Evolutionary conservation across 1,140 invertebrate genomes (phyloP).

Genomic region (Drosophila sp.): DNA sequence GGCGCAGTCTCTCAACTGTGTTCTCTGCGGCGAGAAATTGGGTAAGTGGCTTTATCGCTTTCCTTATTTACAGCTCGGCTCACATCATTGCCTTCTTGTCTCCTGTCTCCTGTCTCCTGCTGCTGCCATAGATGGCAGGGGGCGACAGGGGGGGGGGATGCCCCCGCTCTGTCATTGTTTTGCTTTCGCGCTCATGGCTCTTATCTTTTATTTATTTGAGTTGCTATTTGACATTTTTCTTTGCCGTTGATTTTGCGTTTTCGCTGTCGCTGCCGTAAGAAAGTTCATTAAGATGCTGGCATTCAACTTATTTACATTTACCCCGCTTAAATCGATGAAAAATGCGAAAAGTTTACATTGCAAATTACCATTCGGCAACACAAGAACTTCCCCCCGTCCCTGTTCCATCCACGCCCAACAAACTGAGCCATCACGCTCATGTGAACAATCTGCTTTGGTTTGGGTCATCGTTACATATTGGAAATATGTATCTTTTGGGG

Average conservation of each 20-base stretch:
- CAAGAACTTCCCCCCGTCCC: not conserved
- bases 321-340: constrained; percentile 58
- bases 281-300: constrained; percentile 50
- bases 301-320: constrained; percentile 54
- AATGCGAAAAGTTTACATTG: constrained; percentile 58
- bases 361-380: constrained; percentile 36
- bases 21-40: constrained; percentile 74
- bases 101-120: constrained; percentile 16
- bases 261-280: not conserved
- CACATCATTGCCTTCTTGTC: constrained; percentile 30
- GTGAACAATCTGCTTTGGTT: constrained; percentile 33
- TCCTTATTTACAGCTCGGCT: constrained; percentile 53
- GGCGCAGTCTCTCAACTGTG: constrained; percentile 48
- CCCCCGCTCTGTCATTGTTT: constrained; percentile 35
- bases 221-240: constrained; percentile 67
- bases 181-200: constrained; percentile 33
- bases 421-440: constrained; percentile 23
- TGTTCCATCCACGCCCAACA: not conserved
- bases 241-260: constrained; percentile 50
- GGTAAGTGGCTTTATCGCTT: constrained; percentile 64
- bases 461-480: not conserved
- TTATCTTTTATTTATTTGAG: constrained; percentile 68
- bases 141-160: constrained; percentile 10
- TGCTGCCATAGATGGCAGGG: constrained; percentile 23
- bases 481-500: constrained; percentile 14